Evolutionary conservation across 37 sponge, comb jelly and placozoan species (phyloP).

Genomic region (Dysidea cf. avara): DNA sequence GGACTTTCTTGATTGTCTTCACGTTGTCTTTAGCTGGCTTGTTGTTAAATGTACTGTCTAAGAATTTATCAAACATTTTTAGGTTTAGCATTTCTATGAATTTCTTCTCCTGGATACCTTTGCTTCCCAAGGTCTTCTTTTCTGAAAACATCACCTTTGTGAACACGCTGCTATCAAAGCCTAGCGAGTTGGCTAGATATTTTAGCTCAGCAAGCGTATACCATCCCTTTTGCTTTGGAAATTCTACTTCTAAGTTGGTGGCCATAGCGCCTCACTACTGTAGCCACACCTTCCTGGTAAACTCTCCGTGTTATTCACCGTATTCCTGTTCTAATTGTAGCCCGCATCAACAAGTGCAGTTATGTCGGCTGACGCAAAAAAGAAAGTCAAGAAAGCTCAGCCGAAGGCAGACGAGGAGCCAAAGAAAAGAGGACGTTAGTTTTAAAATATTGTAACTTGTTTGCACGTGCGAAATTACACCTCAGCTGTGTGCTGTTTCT

Average conservation of each 20-base stretch:
- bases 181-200: slow-evolving; percentile 35
- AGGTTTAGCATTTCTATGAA: slow-evolving; percentile 25
- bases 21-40: slow-evolving; percentile 47
- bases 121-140: neutral
- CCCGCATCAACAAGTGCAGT: too few species aligned
- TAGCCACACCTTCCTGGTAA: too few species aligned
- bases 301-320: too few species aligned
- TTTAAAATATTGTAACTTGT: too few species aligned
- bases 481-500: too few species aligned
- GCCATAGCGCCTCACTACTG: too few species aligned
- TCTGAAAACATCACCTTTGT: neutral
- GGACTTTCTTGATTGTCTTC: slow-evolving; percentile 26
- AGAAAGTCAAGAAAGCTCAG: too few species aligned
- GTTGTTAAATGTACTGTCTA: slow-evolving; percentile 52
- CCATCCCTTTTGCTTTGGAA: slow-evolving; percentile 23
- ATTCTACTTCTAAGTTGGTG: slow-evolving; percentile 14
- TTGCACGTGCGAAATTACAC: too few species aligned
- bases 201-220: slow-evolving; percentile 39
- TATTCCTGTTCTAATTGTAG: too few species aligned
- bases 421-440: too few species aligned
- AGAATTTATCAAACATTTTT: slow-evolving; percentile 5
- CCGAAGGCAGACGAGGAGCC: too few species aligned
- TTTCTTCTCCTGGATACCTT: slow-evolving; percentile 9
- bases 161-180: slow-evolving; percentile 38
- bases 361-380: too few species aligned